phyloP scores from a whole-genome alignment of 2,888 invertebrate genomes.

The Drosophila tanythrix region DNA sequence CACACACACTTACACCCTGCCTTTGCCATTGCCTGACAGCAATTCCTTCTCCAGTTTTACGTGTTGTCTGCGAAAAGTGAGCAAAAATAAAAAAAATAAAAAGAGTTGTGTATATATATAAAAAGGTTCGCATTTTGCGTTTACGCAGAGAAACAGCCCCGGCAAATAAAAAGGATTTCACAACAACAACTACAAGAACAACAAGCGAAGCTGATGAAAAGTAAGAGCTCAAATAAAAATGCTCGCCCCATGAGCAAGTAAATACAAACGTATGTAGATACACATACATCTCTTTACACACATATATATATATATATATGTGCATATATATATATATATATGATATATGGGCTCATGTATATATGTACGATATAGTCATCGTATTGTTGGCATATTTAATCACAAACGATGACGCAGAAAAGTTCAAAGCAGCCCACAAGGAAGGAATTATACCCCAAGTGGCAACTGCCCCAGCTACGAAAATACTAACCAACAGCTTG shows the following conservation, averaged over 20 bases:
- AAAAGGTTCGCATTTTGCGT: conserved; percentile 73
- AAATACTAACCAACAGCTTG: conserved; percentile 9
- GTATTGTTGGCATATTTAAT: conserved; percentile 73
- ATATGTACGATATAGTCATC: conserved; percentile 43
- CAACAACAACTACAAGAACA: conserved; percentile 5
- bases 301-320: conserved; percentile 17
- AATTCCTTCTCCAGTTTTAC: conserved; percentile 19
- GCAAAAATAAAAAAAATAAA: conserved; percentile 44
- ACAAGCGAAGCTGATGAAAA: conserved; percentile 70
- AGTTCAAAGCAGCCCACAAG: conserved; percentile 70
- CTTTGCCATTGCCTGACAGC: conserved; percentile 18
- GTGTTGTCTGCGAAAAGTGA: conserved; percentile 60
- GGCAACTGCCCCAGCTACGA: conserved; percentile 42
- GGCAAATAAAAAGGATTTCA: conserved; percentile 75
- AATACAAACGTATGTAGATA: conserved; percentile 39
- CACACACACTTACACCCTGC: background rate
- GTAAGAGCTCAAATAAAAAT: conserved; percentile 76
- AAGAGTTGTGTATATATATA: conserved; percentile 10
- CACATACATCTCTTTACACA: conserved; percentile 14
- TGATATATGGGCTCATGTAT: conserved; percentile 11
- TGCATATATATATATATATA: conserved; percentile 4
- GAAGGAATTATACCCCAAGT: conserved; percentile 66
- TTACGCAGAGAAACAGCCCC: conserved; percentile 76
- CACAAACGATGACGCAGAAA: conserved; percentile 79
- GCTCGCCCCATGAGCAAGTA: conserved; percentile 46